Evolutionary conservation across 2,113 vertebrate genomes (phyloP).

Genomic region (Hemiprocne comata): DNA sequence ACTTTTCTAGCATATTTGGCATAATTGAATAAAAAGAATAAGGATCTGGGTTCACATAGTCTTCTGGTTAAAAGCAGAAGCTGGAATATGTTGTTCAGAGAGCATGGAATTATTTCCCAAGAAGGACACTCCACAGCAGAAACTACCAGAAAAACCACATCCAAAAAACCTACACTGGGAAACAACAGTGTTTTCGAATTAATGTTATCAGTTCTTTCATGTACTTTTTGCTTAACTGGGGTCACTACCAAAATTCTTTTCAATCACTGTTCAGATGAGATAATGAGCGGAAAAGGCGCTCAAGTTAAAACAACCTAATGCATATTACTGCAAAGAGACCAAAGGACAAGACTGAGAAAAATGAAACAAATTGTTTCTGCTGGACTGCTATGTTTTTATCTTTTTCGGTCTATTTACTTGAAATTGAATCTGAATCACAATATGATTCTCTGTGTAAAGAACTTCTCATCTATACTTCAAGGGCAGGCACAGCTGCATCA

Average conservation of each 20-base stretch:
- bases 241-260: background rate
- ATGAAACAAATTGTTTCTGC: background rate
- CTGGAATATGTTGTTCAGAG: background rate
- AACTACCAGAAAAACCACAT: constrained; percentile 20
- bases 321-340: background rate
- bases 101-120: background rate
- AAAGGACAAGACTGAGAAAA: background rate
- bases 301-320: background rate
- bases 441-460: background rate
- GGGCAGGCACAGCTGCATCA: background rate
- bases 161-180: background rate
- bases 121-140: background rate
- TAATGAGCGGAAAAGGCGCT: background rate
- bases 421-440: background rate
- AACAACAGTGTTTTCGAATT: background rate
- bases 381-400: background rate
- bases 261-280: background rate
- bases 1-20: background rate
- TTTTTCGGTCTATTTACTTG: background rate
- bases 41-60: background rate
- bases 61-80: background rate
- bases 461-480: background rate
- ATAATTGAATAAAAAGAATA: constrained; percentile 13
- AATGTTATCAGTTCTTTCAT: background rate
- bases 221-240: background rate